Evolutionary conservation across 2,113 vertebrate genomes (phyloP).

Genomic region (Nerophis ophidion): DNA sequence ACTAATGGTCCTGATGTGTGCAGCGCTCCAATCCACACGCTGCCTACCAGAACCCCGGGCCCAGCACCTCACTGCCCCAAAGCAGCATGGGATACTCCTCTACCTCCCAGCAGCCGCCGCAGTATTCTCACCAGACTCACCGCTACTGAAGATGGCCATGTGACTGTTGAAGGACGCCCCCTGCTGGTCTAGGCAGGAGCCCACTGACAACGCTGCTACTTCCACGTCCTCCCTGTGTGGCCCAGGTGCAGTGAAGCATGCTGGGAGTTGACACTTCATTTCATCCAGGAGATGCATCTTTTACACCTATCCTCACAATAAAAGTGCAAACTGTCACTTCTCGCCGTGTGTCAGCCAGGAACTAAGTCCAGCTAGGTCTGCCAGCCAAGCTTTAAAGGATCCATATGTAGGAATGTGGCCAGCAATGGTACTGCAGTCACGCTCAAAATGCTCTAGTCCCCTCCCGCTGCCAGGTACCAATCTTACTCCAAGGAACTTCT

Average conservation of each 20-base stretch:
- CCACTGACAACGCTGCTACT: slow-evolving; percentile 92
- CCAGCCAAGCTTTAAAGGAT: too few species aligned
- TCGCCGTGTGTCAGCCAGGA: too few species aligned
- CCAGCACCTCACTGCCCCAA: slow-evolving; percentile 99
- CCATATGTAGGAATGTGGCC: too few species aligned
- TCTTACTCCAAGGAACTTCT: too few species aligned
- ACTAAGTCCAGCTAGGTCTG: too few species aligned
- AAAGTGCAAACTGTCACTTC: slow-evolving; percentile 76
- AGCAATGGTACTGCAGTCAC: too few species aligned
- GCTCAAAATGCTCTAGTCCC: too few species aligned
- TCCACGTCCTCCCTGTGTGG: slow-evolving; percentile 63
- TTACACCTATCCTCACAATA: slow-evolving; percentile 98
- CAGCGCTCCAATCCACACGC: slow-evolving; percentile 99
- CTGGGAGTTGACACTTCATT: slow-evolving; percentile 75
- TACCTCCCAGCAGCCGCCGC: slow-evolving; percentile 99
- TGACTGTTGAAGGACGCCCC: slow-evolving; percentile 18
- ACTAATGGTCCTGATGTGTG: slow-evolving; percentile 3
- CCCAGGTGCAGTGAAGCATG: slow-evolving; percentile 84
- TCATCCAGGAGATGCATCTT: slow-evolving; percentile 90
- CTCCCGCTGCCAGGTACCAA: too few species aligned
- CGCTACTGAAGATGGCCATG: slow-evolving; percentile 82
- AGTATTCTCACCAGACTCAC: slow-evolving; percentile 98
- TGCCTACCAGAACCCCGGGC: slow-evolving; percentile 99
- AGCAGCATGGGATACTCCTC: slow-evolving; percentile 99
- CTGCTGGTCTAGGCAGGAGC: slow-evolving; percentile 34